Evolutionary conservation across 2,797 vertebrate species (phyloP), one percentile per base, ranked within the genome.

Genomic region (Sternarchorhynchus goeldii): DNA sequence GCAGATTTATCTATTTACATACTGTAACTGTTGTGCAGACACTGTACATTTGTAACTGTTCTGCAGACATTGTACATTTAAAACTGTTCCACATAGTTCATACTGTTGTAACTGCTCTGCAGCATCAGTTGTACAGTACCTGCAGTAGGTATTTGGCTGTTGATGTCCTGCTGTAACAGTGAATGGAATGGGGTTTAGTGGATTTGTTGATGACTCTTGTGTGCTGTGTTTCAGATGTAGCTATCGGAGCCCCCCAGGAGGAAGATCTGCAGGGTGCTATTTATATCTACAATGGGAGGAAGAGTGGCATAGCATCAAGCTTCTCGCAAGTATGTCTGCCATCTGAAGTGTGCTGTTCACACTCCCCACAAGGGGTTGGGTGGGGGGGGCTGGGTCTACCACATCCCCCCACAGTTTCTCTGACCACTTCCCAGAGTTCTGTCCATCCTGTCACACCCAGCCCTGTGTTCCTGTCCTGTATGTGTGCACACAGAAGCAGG

Each of bases 251-350:
- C 12, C 97, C 98, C 3, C 97, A 98, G 36, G 98, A 99, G 90
- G 94, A 98, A 1, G 85, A 97, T n/a, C 91, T 96, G 6, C 90
- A 81, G 85, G 98, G 98, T 4, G 94, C 94, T 17, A 73, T 99
- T 83, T 99, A 99, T 86, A 97, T 99, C 90, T 99, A 99, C 88
- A 99, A 99, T 34, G 96, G 98, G 72, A 94, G 95, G 80, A 85
- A 88, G 79, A 92, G 94, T 0, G 97, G 98, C 14, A 94, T 99
- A 88, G 94, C 93, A 0, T 72, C 88, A n/a, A 85, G 84, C 0
- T 96, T 94, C 83, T 97, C 98, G 78, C 97, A 99, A 94, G 98
- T 99, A 90, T 0, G n/a, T 21, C 72, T 25, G 34, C 59, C 63
- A 45, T 68, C 76, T 76, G 45, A 3, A 50, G 45, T 12, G 45